Evolutionary conservation across 2,113 vertebrate species (phyloP), one percentile per base, ranked within the genome.

Genomic region (Crypturellus undulatus): DNA sequence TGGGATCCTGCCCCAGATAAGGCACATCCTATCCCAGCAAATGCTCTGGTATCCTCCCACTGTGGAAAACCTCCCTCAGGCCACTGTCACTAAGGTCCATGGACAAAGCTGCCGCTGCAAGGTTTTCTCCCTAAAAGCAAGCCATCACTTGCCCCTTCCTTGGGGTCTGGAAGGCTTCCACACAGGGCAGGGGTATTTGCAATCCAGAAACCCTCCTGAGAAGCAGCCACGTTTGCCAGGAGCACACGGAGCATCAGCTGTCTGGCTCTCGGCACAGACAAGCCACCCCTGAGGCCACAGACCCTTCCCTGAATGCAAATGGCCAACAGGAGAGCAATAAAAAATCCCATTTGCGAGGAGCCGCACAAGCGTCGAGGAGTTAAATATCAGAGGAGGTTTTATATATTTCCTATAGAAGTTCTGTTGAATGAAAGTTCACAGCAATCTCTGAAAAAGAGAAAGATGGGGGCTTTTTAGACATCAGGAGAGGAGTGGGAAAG

Each of bases 351-450:
- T 0, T 12, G 62, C 72, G 84, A 82, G 65, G 79, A 87, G 67
- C 79, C 17, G 3, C 30, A 45, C 3, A 0, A 28, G 1, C 30
- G 69, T 76, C 21, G 17, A n/a, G 59, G 82, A 59, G 72, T 69
- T 96, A 92, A 84, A 84, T 76, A 83, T 81, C 90, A 83, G 40
- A 81, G 40, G 43, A 8, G 6, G 1, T 76, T 93, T 86, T 90
- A 76, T 93, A 89, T 93, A 14, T 79, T 92, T 84, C 32, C 79
- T 92, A 65, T 60, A 34, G 32, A 71, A 88, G 30, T 11, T 34
- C 92, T 10, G 1, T 40, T 81, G 69, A 51, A 76, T 70, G 77
- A 90, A 90, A 89, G 68, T 49, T 49, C 49, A 49, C 10, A 8
- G 10, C 49, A 22, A 22, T 21, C 49, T 49, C 49, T 49, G 21